Conservation (phyloP, 2,797 vertebrate genomes). For the Vireo griseus region DNA sequence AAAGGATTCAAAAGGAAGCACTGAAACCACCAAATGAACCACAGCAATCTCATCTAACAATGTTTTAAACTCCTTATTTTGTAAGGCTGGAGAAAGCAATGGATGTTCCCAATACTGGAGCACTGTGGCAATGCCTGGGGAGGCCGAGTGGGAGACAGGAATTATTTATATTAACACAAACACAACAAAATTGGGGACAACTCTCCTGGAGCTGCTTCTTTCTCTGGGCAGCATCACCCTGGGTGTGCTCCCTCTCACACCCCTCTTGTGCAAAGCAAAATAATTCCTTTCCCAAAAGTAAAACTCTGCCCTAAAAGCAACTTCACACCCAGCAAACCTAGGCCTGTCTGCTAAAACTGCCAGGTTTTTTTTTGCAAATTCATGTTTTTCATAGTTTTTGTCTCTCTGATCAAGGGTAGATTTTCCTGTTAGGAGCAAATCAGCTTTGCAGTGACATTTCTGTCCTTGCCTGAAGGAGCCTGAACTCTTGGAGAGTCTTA, state of each 20-base stretch:
- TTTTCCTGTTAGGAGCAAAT: not conserved
- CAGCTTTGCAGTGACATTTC: not conserved
- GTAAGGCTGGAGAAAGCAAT: not conserved
- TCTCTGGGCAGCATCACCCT: not conserved
- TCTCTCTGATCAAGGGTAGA: not conserved
- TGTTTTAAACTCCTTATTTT: not conserved
- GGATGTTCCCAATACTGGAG: not conserved
- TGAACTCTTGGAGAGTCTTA: not conserved
- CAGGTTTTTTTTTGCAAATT: not conserved
- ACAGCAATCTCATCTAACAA: not conserved
- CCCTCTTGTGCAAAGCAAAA: accelerated
- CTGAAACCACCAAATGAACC: not conserved
- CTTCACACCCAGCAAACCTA: not conserved
- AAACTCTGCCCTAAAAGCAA: not conserved
- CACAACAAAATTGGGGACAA: accelerated
- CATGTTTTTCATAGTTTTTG: not conserved
- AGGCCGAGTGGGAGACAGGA: not conserved
- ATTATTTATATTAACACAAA: accelerated
- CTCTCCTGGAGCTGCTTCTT: not conserved
- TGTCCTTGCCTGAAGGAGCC: not conserved
- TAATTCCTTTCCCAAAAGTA: not conserved
- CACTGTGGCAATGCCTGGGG: accelerated
- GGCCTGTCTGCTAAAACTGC: accelerated
- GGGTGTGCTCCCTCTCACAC: not conserved
- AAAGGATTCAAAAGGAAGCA: not conserved